These are phyloP conservation scores for Buathra laborator DNA, from an alignment of 2,888 invertebrate species.

Conservation along the genomic window DNA sequence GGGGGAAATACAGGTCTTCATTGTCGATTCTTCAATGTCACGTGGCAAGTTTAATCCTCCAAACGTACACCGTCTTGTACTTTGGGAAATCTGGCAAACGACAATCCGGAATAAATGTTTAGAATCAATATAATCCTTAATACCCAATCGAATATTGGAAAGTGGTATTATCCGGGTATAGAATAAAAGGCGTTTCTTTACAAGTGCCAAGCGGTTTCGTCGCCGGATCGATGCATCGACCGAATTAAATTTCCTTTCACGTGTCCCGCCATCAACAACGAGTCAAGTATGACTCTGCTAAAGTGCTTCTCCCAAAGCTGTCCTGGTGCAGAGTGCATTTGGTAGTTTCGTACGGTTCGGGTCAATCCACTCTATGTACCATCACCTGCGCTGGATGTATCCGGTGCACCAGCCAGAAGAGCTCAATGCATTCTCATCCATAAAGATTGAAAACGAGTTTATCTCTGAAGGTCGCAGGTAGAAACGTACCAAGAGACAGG, in stretches of 20 bases:
- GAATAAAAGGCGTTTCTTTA: neutral
- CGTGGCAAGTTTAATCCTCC: too few species aligned
- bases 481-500: slow-evolving; percentile 16
- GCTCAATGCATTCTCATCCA: slow-evolving; percentile 44
- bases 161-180: neutral
- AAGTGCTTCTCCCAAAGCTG: slow-evolving; percentile 25
- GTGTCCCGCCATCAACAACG: slow-evolving; percentile 27
- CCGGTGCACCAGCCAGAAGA: slow-evolving; percentile 3
- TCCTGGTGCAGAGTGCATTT: slow-evolving; percentile 47
- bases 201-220: neutral
- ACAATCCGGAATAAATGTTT: neutral
- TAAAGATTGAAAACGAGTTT: slow-evolving; percentile 53
- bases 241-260: slow-evolving; percentile 35
- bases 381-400: slow-evolving; percentile 42
- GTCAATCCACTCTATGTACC: slow-evolving; percentile 38
- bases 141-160: neutral
- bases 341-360: slow-evolving; percentile 43
- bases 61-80: neutral
- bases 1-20: too few species aligned
- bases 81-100: neutral
- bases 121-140: neutral
- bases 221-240: slow-evolving; percentile 13
- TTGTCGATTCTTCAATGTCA: too few species aligned
- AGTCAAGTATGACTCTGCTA: slow-evolving; percentile 18
- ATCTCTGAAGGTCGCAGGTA: neutral